Evolutionary conservation across 1,140 invertebrate species (phyloP), one percentile per base, ranked within the genome.

Genomic region (Drosophila biarmipes): DNA sequence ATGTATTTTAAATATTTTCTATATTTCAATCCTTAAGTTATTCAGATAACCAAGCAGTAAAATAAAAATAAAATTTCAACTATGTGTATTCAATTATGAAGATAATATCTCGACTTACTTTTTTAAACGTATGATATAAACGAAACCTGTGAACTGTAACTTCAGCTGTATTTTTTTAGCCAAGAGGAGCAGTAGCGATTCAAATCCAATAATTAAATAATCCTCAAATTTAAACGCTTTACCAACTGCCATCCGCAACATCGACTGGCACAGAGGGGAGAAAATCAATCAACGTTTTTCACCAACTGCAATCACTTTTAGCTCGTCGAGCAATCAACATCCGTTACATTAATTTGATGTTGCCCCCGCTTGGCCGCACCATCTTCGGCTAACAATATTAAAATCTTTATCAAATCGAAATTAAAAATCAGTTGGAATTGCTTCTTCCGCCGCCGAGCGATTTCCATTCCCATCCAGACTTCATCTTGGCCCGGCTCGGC

Each of bases 321-420:
- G 42, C 58, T 46, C 45, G 52, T 27, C 55, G 45, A 58, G 80
- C 82, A 81, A 86, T 87, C 81, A 81, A 78, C 82, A 81, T 81
- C 74, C 82, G 78, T 78, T 78, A 68, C 78, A 87, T 81, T 86
- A 86, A 87, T 87, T 87, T 81, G 59, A 86, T 87, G 78, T 75
- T 78, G 57, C 64, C 56, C 54, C 38, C 40, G n/a, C 40, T 27
- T 12, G 15, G 43, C 10, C 17, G n/a, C 71, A 38, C 56, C 38
- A 58, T 62, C 71, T 31, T 72, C 24, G 59, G 58, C 68, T 87
- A 86, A 86, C 82, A 78, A 72, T 75, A 86, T 86, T 86, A 86
- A 86, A 87, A 86, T 82, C 82, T 75, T 86, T 86, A 86, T 86
- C 82, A 87, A 86, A 86, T 82, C 82, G 78, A 86, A 86, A 86